Base-by-base conservation (phyloP, 2,888 invertebrate genomes). In the Andrena haemorrhoa region DNA sequence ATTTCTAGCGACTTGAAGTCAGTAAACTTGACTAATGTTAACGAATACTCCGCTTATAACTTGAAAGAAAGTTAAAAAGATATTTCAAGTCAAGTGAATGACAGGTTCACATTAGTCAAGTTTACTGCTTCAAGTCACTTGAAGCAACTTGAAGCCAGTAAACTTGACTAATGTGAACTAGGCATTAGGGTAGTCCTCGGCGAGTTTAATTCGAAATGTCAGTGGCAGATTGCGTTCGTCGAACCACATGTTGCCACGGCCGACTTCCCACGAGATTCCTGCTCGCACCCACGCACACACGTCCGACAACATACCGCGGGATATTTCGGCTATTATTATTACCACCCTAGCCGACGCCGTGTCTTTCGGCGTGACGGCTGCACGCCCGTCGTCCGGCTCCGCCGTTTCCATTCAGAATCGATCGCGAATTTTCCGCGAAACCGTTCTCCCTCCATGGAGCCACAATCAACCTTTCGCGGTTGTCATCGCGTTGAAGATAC, bases 151-250 rank as follows among this genome's bases (percentile, higher is more conserved):
- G n/a, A n/a, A n/a, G n/a, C n/a, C n/a, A n/a, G n/a, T n/a, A n/a
- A n/a, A n/a, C n/a, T n/a, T n/a, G n/a, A n/a, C n/a, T n/a, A n/a
- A n/a, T n/a, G n/a, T n/a, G n/a, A n/a, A n/a, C n/a, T n/a, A n/a
- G n/a, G n/a, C n/a, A n/a, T n/a, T 60, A 33, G 84, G 86, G 81
- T 70, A 68, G 80, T 88, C 84, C 73, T 82, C 76, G 82, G 61
- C 68, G 85, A 86, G 83, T 90, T 88, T 86, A 86, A 87, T 88
- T 86, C 84, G 84, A 84, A 82, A 84, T 78, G 87, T 88, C 89
- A 83, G 82, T 81, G 90, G 83, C 93, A 92, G 91, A 93, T 92
- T 93, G 92, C 86, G 89, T 90, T 84, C 88, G 89, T 91, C 89
- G 88, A 90, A 89, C 88, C 90, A 90, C 88, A 86, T 90, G 90